Evolutionary conservation across 2,797 vertebrate species (phyloP).

Genomic region (Antrozous pallidus): DNA sequence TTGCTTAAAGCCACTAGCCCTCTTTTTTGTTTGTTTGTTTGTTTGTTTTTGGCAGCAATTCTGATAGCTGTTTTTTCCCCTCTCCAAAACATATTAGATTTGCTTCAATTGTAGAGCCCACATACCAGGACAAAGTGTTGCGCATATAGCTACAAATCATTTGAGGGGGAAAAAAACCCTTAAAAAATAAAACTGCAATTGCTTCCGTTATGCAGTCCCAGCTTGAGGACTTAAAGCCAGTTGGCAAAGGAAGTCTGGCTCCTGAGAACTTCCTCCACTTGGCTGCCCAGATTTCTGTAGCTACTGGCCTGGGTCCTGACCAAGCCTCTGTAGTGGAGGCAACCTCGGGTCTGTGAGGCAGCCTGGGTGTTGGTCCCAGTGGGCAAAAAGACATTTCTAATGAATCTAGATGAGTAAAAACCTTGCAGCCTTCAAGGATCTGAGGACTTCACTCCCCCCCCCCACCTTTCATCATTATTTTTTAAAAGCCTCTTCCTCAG

Average conservation of each 20-base stretch:
- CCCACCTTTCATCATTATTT: not conserved
- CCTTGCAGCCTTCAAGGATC: not conserved
- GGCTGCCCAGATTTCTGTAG: conserved; percentile 55
- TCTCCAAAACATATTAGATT: conserved; percentile 82
- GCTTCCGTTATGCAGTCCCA: conserved; percentile 71
- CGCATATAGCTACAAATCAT: conserved; percentile 74
- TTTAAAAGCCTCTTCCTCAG: conserved; percentile 19
- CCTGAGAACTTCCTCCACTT: conserved; percentile 70
- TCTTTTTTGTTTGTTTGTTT: too few species aligned
- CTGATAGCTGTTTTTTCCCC: not conserved
- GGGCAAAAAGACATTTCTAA: conserved; percentile 5
- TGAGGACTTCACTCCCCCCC: not conserved
- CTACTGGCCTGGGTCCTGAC: not conserved
- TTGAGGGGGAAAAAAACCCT: conserved; percentile 65
- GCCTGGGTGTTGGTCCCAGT: not conserved
- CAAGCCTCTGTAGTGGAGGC: not conserved
- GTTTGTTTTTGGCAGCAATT: not conserved
- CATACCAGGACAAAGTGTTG: conserved; percentile 73
- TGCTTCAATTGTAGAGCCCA: conserved; percentile 76
- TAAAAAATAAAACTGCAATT: conserved; percentile 75
- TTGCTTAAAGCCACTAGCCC: not conserved
- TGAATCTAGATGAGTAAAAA: conserved; percentile 27
- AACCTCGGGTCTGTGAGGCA: not conserved
- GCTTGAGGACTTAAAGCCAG: conserved; percentile 61
- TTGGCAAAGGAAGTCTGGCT: conserved; percentile 62